Evolutionary conservation across 2,113 vertebrate genomes (phyloP).

Genomic region (Hyaena hyaena): DNA sequence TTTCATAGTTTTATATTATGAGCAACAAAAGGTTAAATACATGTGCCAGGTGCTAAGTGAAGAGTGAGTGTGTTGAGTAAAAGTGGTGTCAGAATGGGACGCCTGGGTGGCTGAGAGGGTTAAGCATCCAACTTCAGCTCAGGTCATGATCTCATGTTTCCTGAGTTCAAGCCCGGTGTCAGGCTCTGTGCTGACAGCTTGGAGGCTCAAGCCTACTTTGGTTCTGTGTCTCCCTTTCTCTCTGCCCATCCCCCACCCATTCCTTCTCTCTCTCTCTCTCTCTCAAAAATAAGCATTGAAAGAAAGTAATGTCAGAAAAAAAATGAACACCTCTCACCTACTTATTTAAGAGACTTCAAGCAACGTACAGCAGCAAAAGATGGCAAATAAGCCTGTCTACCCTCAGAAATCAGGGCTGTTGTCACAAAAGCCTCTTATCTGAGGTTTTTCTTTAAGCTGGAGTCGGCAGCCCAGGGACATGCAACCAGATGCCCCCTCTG

Average conservation of each 20-base stretch:
- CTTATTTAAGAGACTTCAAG: neutral
- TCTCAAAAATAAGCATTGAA: no score
- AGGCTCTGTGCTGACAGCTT: no score
- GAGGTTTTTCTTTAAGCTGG: neutral
- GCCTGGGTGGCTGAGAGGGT: no score
- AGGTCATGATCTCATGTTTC: no score
- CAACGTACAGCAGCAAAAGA: neutral
- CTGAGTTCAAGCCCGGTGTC: no score
- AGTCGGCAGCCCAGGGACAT: neutral
- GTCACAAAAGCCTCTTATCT: neutral
- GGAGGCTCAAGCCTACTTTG: no score
- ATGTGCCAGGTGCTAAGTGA: neutral
- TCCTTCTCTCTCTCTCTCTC: no score
- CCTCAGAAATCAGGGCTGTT: neutral
- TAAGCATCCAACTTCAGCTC: no score
- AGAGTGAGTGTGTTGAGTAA: neutral
- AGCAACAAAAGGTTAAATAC: constrained; percentile 41
- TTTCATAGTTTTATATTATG: constrained; percentile 4
- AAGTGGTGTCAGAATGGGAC: neutral
- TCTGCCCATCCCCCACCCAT: no score
- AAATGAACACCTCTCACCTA: neutral
- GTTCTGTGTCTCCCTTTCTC: no score
- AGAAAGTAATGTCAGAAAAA: neutral
- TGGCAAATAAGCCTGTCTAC: neutral
- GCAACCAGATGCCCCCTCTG: neutral